A percentile compares a stretch with the other conserved stretches of the same genome.
phyloP scores from a whole-genome alignment of 2,888 invertebrate species.

The Microplitis deprimator region DNA sequence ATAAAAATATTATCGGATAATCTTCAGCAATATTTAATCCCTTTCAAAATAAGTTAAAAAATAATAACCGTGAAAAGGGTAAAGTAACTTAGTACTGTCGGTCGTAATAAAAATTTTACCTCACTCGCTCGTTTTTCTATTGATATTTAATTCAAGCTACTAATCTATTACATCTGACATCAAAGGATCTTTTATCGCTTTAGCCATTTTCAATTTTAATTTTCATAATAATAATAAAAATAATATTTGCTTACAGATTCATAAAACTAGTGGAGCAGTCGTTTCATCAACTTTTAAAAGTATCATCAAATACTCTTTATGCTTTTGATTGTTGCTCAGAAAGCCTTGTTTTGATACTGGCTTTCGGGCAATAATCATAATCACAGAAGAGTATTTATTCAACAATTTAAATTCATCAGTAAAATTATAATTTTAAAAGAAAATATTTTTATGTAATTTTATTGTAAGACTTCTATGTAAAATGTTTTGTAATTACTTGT shows the following conservation, averaged over 20 bases:
- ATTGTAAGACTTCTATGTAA: background rate
- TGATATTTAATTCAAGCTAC: background rate
- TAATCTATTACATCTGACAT: background rate
- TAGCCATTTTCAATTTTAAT: background rate
- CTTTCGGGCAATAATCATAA: conserved; percentile 73
- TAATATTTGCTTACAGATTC: background rate
- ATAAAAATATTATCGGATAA: conserved; percentile 17
- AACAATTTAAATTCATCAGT: conserved; percentile 44
- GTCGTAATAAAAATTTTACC: background rate
- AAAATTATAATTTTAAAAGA: background rate
- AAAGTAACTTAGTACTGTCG: background rate
- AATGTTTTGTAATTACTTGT: background rate
- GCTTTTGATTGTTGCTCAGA: conserved; percentile 73
- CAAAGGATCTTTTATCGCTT: background rate
- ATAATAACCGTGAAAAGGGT: background rate
- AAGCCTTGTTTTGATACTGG: conserved; percentile 69
- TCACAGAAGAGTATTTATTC: conserved; percentile 66
- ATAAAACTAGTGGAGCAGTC: background rate
- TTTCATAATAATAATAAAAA: no score
- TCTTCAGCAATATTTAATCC: conserved; percentile 21
- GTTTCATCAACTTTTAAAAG: background rate
- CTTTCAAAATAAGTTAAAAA: background rate
- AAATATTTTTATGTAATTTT: background rate
- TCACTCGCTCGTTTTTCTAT: background rate
- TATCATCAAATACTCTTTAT: conserved; percentile 64